phyloP scores from a whole-genome alignment of 2,797 vertebrate genomes.

The Hippoglossus hippoglossus region DNA sequence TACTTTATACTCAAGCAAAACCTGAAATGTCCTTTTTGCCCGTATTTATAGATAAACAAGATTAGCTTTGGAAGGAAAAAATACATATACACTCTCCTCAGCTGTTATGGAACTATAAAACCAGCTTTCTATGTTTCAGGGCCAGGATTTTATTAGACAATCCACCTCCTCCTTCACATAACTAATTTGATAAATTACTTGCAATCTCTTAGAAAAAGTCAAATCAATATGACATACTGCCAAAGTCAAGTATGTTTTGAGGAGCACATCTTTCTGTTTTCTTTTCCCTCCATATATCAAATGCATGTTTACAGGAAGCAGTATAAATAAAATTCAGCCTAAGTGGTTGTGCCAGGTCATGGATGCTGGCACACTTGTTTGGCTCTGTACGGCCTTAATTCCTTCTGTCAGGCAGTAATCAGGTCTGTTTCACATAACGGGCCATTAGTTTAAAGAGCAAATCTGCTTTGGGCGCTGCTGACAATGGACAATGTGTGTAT shows the following conservation, averaged over 20 bases:
- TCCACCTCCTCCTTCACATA: slow-evolving; percentile 5
- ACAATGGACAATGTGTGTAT: slow-evolving; percentile 80
- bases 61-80: slow-evolving; percentile 2
- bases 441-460: slow-evolving; percentile 93
- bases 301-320: slow-evolving; percentile 61
- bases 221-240: slow-evolving; percentile 47
- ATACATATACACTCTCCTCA: slow-evolving; percentile 1
- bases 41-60: slow-evolving; percentile 1
- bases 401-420: slow-evolving; percentile 92
- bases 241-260: slow-evolving; percentile 36
- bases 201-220: slow-evolving; percentile 28
- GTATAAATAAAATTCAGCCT: slow-evolving; percentile 69
- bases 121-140: slow-evolving; percentile 13
- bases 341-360: slow-evolving; percentile 70
- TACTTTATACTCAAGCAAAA: background rate
- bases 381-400: slow-evolving; percentile 84
- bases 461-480: slow-evolving; percentile 90
- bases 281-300: slow-evolving; percentile 20
- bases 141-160: slow-evolving; percentile 25
- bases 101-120: slow-evolving; percentile 20
- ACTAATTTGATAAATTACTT: slow-evolving; percentile 48
- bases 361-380: slow-evolving; percentile 62
- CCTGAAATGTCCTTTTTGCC: slow-evolving; percentile 7
- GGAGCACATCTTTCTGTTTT: slow-evolving; percentile 1
- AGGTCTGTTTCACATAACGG: slow-evolving; percentile 96